Evolutionary conservation across 1,140 invertebrate species (phyloP), one percentile per base, ranked within the genome.

Genomic region (Papilio aristodemus): DNA sequence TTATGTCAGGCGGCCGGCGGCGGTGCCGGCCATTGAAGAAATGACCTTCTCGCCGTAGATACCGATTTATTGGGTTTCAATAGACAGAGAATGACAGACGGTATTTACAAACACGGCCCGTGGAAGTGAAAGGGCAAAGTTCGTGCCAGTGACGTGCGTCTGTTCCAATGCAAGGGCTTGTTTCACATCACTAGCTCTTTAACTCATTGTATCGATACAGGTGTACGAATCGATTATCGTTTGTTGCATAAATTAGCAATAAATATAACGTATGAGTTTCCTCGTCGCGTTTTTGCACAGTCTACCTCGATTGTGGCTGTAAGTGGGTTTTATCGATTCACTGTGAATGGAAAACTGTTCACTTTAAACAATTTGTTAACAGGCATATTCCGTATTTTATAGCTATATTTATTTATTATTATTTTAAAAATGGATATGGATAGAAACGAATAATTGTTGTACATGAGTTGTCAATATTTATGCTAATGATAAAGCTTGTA

Each of bases 191-290:
- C 19, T 17, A 22, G 46, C 22, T 32, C 2, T 32, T 32, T 32
- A 32, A 32, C 27, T 32, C 27, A 50, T 50, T 50, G 43, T 50
- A 54, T 54, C 46, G 46, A 54, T 63, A 71, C 74, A 81, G 79
- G 75, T 80, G 83, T 80, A 67, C 70, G 69, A 69, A 73, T 80
- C 73, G 74, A 75, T 77, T 77, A 77, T 75, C 64, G 74, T 77
- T 64, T 76, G 69, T 70, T 13, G 75, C 71, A 85, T 85, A 84
- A 77, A 85, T 85, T 84, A 83, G 75, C 76, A 76, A 76, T 76
- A 72, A 76, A 74, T 75, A 77, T 78, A 80, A 78, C 6, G 2
- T 80, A 69, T 67, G 59, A 71, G 64, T 67, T 71, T 67, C 57
- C 64, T 67, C 37, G 59, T 62, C 36, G 17, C 0, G 32, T 39